Conservation (phyloP, 2,888 invertebrate species). For the Meiosimyza decipiens region DNA sequence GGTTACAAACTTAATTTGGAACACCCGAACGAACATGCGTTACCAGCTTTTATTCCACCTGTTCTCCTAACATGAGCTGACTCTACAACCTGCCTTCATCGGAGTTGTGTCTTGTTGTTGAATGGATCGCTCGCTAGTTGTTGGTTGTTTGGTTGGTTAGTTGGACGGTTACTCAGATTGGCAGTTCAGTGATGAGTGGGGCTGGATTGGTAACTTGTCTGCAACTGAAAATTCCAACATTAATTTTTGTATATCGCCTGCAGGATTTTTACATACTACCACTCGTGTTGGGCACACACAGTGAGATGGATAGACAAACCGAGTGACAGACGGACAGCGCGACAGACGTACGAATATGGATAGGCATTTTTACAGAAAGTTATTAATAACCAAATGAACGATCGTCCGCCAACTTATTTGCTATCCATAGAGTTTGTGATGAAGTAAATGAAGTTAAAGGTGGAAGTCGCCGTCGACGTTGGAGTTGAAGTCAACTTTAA, state of each 20-base stretch:
- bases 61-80: background rate
- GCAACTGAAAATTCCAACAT: constrained; percentile 9
- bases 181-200: background rate
- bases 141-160: background rate
- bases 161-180: background rate
- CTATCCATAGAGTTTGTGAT: background rate
- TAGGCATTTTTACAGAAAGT: constrained; percentile 1
- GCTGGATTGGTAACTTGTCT: constrained; percentile 10
- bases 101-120: constrained; percentile 16
- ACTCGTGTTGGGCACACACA: background rate
- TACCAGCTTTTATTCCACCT: background rate
- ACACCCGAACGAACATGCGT: constrained; percentile 13
- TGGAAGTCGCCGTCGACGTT: constrained; percentile 8
- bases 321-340: background rate
- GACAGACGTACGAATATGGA: background rate
- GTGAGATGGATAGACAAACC: background rate
- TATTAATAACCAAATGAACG: too few species aligned
- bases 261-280: constrained; percentile 16
- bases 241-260: constrained; percentile 23
- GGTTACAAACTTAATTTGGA: constrained; percentile 28
- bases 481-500: background rate
- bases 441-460: background rate
- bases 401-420: too few species aligned
- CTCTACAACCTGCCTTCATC: background rate
- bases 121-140: constrained; percentile 8